Conservation (phyloP, 1,140 invertebrate species). For the Planococcus citri region DNA sequence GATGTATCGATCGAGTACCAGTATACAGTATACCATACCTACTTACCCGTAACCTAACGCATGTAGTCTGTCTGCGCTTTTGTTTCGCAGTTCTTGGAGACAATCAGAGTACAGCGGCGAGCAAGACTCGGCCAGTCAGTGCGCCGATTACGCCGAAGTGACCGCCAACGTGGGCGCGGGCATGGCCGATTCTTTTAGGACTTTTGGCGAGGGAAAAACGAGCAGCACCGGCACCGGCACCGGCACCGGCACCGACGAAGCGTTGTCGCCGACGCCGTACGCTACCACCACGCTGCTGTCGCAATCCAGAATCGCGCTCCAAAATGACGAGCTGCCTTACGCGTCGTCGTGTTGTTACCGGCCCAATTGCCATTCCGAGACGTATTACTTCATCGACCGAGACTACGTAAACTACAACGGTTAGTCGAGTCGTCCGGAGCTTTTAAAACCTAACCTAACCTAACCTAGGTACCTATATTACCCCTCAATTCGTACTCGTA, state of each 20-base stretch:
- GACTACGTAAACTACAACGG: neutral
- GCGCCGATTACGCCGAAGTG: slow-evolving; percentile 40
- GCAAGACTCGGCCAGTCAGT: slow-evolving; percentile 22
- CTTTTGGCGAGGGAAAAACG: slow-evolving; percentile 23
- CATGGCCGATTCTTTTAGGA: no score
- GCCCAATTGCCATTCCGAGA: neutral
- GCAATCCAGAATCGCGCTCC: slow-evolving; percentile 10
- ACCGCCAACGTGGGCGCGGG: no score
- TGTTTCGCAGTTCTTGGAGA: slow-evolving; percentile 13
- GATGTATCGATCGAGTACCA: no score
- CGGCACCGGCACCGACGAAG: slow-evolving; percentile 15
- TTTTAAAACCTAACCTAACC: no score
- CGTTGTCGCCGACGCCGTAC: slow-evolving; percentile 29
- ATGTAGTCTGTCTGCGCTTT: no score
- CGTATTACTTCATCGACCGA: slow-evolving; percentile 11
- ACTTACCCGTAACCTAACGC: no score
- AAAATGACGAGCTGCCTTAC: neutral
- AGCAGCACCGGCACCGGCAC: no score
- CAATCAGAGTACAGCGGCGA: slow-evolving; percentile 20
- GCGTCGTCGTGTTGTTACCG: neutral
- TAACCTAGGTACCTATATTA: no score
- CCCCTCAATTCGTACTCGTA: no score
- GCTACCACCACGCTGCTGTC: slow-evolving; percentile 30
- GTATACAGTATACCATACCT: no score
- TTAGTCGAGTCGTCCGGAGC: no score